Evolutionary conservation across 2,888 invertebrate species (phyloP), one percentile per base, ranked within the genome.

Genomic region (Molorchus minor): DNA sequence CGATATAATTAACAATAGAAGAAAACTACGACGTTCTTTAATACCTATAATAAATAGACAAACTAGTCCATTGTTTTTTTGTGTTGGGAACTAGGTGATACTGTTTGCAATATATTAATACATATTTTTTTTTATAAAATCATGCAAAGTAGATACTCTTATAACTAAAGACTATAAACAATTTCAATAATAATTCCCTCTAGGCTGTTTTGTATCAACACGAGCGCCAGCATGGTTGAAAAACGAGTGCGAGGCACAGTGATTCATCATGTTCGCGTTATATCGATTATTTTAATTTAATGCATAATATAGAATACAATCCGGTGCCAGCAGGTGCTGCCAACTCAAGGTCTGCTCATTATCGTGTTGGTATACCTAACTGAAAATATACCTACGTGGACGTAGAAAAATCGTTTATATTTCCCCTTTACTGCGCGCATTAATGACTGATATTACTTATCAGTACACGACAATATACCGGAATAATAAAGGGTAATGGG

Each of bases 251-350:
- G n/a, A n/a, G n/a, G n/a, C n/a, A n/a, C 46, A 20, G 58, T 63
- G 68, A 68, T 62, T 68, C 68, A 66, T 68, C 62, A 61, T 35
- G 49, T 52, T 55, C 52, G 10, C 38, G 33, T 52, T n/a, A 45
- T 59, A 57, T 62, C 62, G 68, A 68, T 66, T 66, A 62, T 56
- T 61, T 62, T 65, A 62, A 56, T 62, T 57, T 56, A 51, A 62
- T 63, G 60, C 65, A 61, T n/a, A n/a, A n/a, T n/a, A n/a, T 55
- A 58, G 60, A 61, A 53, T 41, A 64, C 44, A 54, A n/a, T n/a
- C n/a, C 53, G 60, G 68, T 68, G 64, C 68, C 66, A n/a, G n/a
- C n/a, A 65, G 68, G 66, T 66, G 57, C 61, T 47, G 51, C 46
- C 47, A 21, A 13, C 29, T 21, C 54, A 54, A 54, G 54, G 54